Evolutionary conservation across 2,888 invertebrate species (phyloP).

Genomic region (Allophyes oxyacanthae): DNA sequence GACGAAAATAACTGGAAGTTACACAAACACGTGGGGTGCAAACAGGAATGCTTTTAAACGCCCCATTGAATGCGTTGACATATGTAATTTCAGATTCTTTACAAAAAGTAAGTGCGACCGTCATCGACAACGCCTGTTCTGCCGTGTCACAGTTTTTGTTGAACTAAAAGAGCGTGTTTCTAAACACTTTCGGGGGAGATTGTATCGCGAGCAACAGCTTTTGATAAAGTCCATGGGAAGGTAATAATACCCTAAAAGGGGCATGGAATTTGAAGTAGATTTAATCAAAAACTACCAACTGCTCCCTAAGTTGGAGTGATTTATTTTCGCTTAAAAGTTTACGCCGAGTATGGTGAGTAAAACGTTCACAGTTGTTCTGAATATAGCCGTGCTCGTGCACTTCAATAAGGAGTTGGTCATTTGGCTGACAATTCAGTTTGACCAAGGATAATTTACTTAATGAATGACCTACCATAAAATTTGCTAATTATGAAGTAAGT

Average conservation of each 20-base stretch:
- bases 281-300: conserved; percentile 54
- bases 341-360: conserved; percentile 9
- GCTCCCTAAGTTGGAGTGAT: conserved; percentile 45
- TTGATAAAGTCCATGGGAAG: conserved; percentile 56
- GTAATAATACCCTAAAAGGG: conserved; percentile 59
- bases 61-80: conserved; percentile 80
- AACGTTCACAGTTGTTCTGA: conserved; percentile 14
- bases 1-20: conserved; percentile 66
- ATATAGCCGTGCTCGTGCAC: conserved; percentile 3
- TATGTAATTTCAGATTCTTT: conserved; percentile 81
- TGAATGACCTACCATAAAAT: conserved; percentile 3
- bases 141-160: conserved; percentile 58
- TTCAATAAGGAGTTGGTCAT: conserved; percentile 8
- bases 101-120: conserved; percentile 74
- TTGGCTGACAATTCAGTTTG: conserved; percentile 12
- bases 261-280: conserved; percentile 53
- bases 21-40: conserved; percentile 68
- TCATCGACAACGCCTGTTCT: conserved; percentile 56
- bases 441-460: conserved; percentile 5
- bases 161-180: conserved; percentile 54
- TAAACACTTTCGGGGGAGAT: conserved; percentile 62
- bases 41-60: conserved; percentile 78
- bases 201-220: conserved; percentile 58
- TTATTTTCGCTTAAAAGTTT: conserved; percentile 54
- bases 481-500: conserved; percentile 4